Conservation (phyloP, 2,888 invertebrate genomes). For the Hyposoter didymator region DNA sequence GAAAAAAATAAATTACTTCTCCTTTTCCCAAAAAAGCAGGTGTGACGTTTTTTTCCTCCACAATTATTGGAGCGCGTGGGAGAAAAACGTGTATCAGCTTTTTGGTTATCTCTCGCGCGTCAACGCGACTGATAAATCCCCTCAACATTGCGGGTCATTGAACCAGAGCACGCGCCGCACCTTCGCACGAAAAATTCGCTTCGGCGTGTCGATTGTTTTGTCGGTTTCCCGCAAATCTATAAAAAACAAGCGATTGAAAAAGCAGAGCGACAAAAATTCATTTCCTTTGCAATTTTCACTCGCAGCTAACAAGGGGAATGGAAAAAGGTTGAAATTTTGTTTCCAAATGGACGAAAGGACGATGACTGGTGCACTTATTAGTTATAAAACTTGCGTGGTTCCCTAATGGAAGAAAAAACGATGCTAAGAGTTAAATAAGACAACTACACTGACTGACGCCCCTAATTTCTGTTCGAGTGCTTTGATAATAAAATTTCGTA, state of each 20-base stretch:
- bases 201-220: constrained; percentile 45
- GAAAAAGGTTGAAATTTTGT: neutral
- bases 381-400: constrained; percentile 12
- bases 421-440: constrained; percentile 19
- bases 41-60: too few species aligned
- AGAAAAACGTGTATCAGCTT: too few species aligned
- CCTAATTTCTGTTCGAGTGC: constrained; percentile 64
- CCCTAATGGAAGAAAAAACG: constrained; percentile 2
- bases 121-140: neutral
- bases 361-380: constrained; percentile 23
- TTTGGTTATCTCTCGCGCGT: too few species aligned
- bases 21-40: too few species aligned
- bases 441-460: constrained; percentile 55
- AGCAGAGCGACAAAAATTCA: neutral
- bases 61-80: too few species aligned
- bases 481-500: constrained; percentile 67
- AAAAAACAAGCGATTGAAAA: constrained; percentile 18
- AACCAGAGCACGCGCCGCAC: constrained; percentile 10
- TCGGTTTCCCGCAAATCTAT: constrained; percentile 39
- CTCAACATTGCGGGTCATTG: neutral
- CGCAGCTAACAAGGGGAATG: neutral
- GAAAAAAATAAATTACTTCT: too few species aligned
- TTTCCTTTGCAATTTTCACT: neutral
- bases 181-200: constrained; percentile 7
- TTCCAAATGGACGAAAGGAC: neutral